Base-by-base conservation (phyloP, 1,140 invertebrate species). In the Oedothorax gibbosus region DNA sequence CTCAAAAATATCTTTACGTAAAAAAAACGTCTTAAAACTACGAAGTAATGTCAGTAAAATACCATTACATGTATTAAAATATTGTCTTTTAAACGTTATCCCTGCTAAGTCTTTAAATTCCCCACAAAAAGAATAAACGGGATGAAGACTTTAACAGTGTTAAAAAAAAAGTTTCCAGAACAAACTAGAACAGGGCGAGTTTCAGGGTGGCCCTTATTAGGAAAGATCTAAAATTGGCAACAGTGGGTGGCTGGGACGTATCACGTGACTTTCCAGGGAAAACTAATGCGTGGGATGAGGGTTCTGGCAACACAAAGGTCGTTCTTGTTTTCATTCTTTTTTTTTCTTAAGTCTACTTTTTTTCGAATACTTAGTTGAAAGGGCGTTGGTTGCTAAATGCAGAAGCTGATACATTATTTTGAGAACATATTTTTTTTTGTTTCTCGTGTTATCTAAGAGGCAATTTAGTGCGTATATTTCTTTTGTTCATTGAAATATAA, bases 151-250 rank as follows among this genome's bases (percentile, higher is more conserved):
- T 51, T 5, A 2, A 35, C 35, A 35, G 35, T 35, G 35, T 35
- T 35, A 35, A 35, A 35, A 35, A n/a, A 35, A 35, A 35, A 35
- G 35, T 35, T 35, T 5, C 1, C 35, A 35, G 35, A 35, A 35
- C 35, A 35, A 35, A 35, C 35, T 35, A 35, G 35, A 35, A 35
- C 35, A 35, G 35, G 35, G 35, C 5, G 35, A 35, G 35, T 82
- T 82, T 82, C 6, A 60, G 57, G 56, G 56, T 50, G 56, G 18
- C 8, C 80, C 80, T 20, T 82, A 82, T 82, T 73, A 64, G 80
- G 80, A 50, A 82, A 82, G 69, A 64, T 82, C 80, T 82, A 82
- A 73, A 82, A 82, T 73, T 82, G 80, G 80, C 80, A 64, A 71
- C 80, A 35, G 80, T 82, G 80, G 80, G 80, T 82, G 80, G 80